A percentile compares a stretch with the other conserved stretches of the same genome.
Evolutionary conservation across 2,797 vertebrate species (phyloP).

Genomic region (Chrysocyon brachyurus): DNA sequence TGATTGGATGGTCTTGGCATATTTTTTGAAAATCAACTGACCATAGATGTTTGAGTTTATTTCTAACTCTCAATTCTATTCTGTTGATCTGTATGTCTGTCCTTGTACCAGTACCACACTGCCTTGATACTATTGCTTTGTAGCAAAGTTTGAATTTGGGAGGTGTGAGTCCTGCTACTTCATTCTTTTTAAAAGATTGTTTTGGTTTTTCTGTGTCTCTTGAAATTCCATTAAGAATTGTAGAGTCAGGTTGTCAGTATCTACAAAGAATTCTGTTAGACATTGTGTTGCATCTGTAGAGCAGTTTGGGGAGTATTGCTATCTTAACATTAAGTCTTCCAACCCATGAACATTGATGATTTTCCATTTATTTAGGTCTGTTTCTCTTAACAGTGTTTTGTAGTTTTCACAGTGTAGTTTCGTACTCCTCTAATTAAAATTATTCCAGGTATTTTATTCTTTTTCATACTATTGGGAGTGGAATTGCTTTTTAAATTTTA

Average conservation of each 20-base stretch:
- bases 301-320: background rate
- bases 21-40: background rate
- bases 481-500: slow-evolving; percentile 20
- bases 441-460: background rate
- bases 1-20: background rate
- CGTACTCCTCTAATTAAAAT: background rate
- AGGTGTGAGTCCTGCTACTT: background rate
- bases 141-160: background rate
- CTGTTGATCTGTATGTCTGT: background rate
- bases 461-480: background rate
- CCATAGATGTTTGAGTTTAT: background rate
- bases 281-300: background rate
- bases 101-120: no score
- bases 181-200: background rate
- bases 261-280: background rate
- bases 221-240: background rate
- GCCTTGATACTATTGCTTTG: background rate
- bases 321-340: background rate
- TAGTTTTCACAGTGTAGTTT: background rate
- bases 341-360: background rate
- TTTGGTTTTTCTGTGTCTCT: background rate
- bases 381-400: background rate
- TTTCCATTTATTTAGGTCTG: background rate
- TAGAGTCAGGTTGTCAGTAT: background rate
- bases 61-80: background rate